phyloP scores from a whole-genome alignment of 2,797 vertebrate genomes.

The Sebastes vulpes region DNA sequence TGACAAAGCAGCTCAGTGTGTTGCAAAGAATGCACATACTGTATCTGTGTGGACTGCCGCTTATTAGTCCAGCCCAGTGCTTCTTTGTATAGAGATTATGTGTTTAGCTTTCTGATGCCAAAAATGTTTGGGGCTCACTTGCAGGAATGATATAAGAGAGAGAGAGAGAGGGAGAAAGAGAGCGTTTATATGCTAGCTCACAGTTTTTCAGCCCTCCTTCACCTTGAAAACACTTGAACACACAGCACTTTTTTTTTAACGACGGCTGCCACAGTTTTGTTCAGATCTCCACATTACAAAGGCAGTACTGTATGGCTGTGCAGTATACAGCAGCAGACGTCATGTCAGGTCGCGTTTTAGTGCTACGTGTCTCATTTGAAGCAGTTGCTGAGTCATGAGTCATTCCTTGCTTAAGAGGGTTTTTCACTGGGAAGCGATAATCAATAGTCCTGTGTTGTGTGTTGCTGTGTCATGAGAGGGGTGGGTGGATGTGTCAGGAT shows the following conservation, averaged over 20 bases:
- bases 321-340: conserved; percentile 3
- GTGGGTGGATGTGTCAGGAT: conserved; percentile 1
- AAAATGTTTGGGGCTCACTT: neutral
- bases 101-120: neutral
- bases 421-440: neutral
- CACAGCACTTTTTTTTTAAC: neutral
- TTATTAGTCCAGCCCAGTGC: neutral
- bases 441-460: conserved; percentile 16
- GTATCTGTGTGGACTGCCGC: neutral
- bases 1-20: neutral
- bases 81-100: neutral
- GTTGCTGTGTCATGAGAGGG: neutral
- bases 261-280: neutral
- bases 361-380: conserved; percentile 10
- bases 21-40: neutral
- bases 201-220: conserved; percentile 20
- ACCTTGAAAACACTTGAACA: too few species aligned
- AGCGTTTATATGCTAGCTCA: neutral
- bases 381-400: conserved; percentile 59
- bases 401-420: neutral
- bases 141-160: neutral
- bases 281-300: neutral
- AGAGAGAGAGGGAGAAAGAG: neutral
- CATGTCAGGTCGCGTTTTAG: conserved; percentile 17
- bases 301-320: neutral